phyloP scores from a whole-genome alignment of 2,797 vertebrate genomes.

The Limosa lapponica region DNA sequence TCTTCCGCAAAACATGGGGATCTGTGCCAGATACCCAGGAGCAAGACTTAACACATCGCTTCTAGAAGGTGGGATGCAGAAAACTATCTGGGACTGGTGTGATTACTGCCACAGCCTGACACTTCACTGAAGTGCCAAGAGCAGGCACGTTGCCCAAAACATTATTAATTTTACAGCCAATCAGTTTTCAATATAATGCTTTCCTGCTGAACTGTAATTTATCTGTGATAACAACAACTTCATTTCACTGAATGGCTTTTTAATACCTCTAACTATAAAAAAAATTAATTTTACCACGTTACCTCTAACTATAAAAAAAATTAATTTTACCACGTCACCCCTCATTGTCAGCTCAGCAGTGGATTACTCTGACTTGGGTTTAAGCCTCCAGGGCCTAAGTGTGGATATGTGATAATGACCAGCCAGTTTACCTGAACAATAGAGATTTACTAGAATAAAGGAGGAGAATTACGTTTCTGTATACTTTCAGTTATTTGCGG shows the following conservation, averaged over 20 bases:
- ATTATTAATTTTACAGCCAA: slow-evolving; percentile 40
- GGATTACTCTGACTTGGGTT: neutral
- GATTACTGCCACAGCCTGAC: neutral
- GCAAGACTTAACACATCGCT: neutral
- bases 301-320: neutral
- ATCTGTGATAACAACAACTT: slow-evolving; percentile 16
- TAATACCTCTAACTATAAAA: slow-evolving; percentile 7
- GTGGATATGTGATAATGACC: slow-evolving; percentile 12
- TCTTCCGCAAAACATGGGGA: neutral
- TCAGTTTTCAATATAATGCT: neutral
- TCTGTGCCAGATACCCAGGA: neutral
- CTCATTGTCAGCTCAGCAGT: slow-evolving; percentile 17
- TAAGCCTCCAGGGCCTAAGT: neutral
- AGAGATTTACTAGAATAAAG: slow-evolving; percentile 10
- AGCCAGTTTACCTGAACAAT: slow-evolving; percentile 33
- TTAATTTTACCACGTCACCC: neutral
- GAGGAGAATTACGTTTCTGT: neutral
- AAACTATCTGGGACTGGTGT: neutral
- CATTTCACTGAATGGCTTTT: slow-evolving; percentile 23
- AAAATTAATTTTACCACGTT: neutral
- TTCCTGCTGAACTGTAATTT: slow-evolving; percentile 43
- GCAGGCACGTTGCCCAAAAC: neutral
- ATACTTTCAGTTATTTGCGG: neutral
- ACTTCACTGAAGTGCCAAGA: neutral
- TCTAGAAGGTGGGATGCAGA: neutral